Evolutionary conservation across 2,113 vertebrate genomes (phyloP), one percentile per base, ranked within the genome.

Genomic region (Lepus timidus): DNA sequence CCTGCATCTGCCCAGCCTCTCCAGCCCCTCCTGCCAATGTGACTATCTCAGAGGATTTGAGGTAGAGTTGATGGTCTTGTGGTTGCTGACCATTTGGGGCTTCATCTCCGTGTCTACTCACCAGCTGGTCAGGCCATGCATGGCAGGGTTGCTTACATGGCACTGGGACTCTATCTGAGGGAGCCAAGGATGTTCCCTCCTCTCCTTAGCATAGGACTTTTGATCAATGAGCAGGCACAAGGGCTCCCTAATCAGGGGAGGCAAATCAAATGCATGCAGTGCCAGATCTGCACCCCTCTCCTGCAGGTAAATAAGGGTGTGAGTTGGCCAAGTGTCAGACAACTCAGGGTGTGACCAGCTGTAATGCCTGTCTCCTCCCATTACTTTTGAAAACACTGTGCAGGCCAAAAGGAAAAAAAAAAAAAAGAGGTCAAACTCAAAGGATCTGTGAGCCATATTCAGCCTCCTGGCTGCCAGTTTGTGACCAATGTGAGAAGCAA

Each of bases 381-480:
- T 87, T 95, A 87, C 36, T 94, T 90, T 92, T 79, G 89, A 94
- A 96, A 95, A 80, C 74, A 70, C 29, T 90, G 39, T 62, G 76
- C 36, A 39, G 64, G 71, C 9, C 1, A 3, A 5, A 27, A 39
- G 55, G 20, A 58, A 58, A 58, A 58, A 58, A 58, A 58, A 58
- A 58, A 44, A 7, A 44, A 44, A 31, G 33, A 22, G 36, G 8
- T n/a, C 82, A 78, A 88, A 49, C 9, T 33, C 74, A 73, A 93
- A 62, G 82, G 68, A 94, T 94, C 88, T 95, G 68, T 4, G n/a
- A 90, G n/a, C 67, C 73, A 85, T 62, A 88, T 88, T 93, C 58
- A 90, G 68, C 68, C 36, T 88, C 74, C 39, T 78, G 65, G 62
- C 68, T 88, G 86, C 74, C 68, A 82, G n/a, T 90, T 78, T 33